Evolutionary conservation across 2,113 vertebrate genomes (phyloP).

Genomic region (Aix galericulata): DNA sequence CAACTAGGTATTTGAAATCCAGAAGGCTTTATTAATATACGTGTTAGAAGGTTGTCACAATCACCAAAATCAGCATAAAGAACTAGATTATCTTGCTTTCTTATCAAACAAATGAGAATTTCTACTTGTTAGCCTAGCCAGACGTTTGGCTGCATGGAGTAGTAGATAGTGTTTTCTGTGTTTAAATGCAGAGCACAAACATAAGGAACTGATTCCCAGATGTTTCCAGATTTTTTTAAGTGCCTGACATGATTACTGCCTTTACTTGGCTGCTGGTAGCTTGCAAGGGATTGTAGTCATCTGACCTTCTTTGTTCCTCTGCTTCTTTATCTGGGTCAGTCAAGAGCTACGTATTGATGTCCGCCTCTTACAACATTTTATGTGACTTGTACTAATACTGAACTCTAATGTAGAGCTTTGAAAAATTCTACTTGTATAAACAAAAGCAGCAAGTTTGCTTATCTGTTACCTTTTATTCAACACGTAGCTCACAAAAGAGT

Average conservation of each 20-base stretch:
- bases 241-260: not conserved
- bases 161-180: not conserved
- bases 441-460: not conserved
- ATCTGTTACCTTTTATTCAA: not conserved
- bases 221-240: not conserved
- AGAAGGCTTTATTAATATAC: not conserved
- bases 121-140: not conserved
- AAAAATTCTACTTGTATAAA: not conserved
- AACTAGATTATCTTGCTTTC: not conserved
- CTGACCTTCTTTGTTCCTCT: not conserved
- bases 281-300: not conserved
- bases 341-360: not conserved
- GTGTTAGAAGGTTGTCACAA: not conserved
- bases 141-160: not conserved
- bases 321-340: not conserved
- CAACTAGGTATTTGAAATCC: not conserved
- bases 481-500: not conserved
- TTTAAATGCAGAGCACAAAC: not conserved
- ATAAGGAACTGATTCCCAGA: not conserved
- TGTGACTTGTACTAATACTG: not conserved
- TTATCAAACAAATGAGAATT: not conserved
- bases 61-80: not conserved
- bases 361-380: not conserved
- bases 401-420: not conserved
- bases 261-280: not conserved